Base-by-base conservation (phyloP, 2,888 invertebrate species). In the Latrodectus hesperus region DNA sequence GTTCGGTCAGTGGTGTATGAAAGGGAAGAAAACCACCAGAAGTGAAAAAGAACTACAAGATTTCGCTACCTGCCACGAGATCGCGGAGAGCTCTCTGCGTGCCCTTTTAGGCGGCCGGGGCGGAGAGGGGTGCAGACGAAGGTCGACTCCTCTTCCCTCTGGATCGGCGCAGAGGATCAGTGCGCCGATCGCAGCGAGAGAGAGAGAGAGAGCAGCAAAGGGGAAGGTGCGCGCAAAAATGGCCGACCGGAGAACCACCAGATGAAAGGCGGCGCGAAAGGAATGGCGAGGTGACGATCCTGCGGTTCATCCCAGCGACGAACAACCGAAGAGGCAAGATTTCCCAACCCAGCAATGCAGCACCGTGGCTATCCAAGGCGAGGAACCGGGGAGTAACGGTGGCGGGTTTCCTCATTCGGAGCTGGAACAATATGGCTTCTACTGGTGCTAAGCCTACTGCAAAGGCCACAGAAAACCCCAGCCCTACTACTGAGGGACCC, bases 361-460 rank as follows among this genome's bases (percentile, higher is more conserved):
- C 38, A 17, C 60, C 70, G 75, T 51, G 68, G 55, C 60, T 75
- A 67, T 73, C 55, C 16, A 38, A 38, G n/a, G 60, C 14, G 55
- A 55, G 55, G 68, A 51, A 67, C 60, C 49, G 68, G 53, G 75
- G 75, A 68, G 68, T 72, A 86, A 89, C 88, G 22, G 79, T 90
- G 81, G 84, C 84, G 74, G 83, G 82, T 83, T 83, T 89, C 71
- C 81, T 89, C 49, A 82, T 82, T 71, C 85, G 88, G 73, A 85
- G 85, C 85, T 79, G 85, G 79, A 84, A 85, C 90, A 90, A 81
- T 88, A 90, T 90, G 90, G 90, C 90, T 87, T 76, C 89, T 77
- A 82, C 84, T 72, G 80, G 73, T 80, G 91, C 90, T 92, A 86
- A 81, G 88, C 89, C 89, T 77, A 74, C 65, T 52, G 73, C 71